phyloP scores from a whole-genome alignment of 2,888 invertebrate genomes.

The Temnothorax rugatulus region DNA sequence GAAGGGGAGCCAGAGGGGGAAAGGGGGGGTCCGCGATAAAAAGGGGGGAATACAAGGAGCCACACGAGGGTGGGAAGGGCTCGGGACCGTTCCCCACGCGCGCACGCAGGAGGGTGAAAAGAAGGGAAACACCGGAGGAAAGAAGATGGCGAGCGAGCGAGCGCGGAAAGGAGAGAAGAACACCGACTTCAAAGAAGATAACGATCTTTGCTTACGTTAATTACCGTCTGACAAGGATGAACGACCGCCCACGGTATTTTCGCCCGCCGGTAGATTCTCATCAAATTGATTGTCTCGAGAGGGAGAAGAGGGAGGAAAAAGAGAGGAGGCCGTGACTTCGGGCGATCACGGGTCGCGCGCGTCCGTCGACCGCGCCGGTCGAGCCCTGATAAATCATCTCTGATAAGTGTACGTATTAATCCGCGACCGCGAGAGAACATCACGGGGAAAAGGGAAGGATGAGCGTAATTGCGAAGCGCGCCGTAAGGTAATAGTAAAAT shows the following conservation, averaged over 20 bases:
- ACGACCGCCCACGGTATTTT: conserved; percentile 71
- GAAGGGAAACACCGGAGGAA: conserved; percentile 27
- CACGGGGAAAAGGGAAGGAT: conserved; percentile 10
- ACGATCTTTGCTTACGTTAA: conserved; percentile 79
- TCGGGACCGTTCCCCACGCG: conserved; percentile 49
- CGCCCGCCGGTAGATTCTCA: conserved; percentile 70
- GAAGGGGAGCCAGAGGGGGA: neutral
- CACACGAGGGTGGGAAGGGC: conserved; percentile 44
- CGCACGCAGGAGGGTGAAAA: conserved; percentile 62
- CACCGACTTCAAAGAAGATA: conserved; percentile 73
- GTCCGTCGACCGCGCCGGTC: conserved; percentile 54
- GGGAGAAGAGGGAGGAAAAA: neutral
- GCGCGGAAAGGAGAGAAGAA: conserved; percentile 55
- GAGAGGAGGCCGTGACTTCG: conserved; percentile 63
- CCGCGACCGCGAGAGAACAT: conserved; percentile 32
- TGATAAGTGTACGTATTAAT: conserved; percentile 69
- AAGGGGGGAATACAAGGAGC: conserved; percentile 36
- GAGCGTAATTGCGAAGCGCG: conserved; percentile 58
- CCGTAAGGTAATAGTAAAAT: conserved; percentile 65
- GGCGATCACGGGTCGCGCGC: conserved; percentile 60
- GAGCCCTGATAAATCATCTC: conserved; percentile 67
- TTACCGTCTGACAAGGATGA: conserved; percentile 77
- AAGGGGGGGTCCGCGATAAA: neutral
- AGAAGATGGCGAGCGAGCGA: conserved; percentile 23
- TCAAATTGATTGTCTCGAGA: conserved; percentile 74